Conservation (phyloP, 2,888 invertebrate genomes). For the Cosmia pyralina region DNA sequence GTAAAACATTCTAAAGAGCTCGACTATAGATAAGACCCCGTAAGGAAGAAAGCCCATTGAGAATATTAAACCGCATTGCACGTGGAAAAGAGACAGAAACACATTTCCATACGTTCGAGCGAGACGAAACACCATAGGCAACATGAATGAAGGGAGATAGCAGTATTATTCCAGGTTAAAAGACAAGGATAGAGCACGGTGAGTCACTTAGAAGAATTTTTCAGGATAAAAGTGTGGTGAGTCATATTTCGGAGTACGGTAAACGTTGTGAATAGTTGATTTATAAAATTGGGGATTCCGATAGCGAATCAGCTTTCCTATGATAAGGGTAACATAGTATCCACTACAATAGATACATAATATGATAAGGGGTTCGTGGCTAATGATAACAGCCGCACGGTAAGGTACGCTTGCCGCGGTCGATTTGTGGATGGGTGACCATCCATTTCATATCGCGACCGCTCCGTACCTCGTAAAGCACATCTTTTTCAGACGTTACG, state of each 20-base stretch:
- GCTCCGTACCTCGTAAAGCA: too few species aligned
- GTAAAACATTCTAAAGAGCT: background rate
- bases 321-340: background rate
- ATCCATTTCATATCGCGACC: too few species aligned
- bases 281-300: background rate
- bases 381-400: too few species aligned
- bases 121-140: constrained; percentile 24
- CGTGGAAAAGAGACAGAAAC: constrained; percentile 47
- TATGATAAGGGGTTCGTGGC: too few species aligned
- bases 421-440: too few species aligned
- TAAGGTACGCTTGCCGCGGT: too few species aligned
- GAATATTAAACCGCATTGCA: constrained; percentile 48
- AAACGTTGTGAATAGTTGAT: constrained; percentile 12
- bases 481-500: too few species aligned
- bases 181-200: constrained; percentile 54
- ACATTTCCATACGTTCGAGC: constrained; percentile 7
- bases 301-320: constrained; percentile 1
- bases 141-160: constrained; percentile 35
- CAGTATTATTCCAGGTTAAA: constrained; percentile 24
- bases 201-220: constrained; percentile 57
- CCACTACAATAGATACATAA: background rate
- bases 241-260: constrained; percentile 41
- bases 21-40: constrained; percentile 55
- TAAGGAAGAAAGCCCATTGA: constrained; percentile 52
- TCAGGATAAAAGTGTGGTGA: constrained; percentile 52